Evolutionary conservation across 2,888 invertebrate genomes (phyloP).

Genomic region (Metopia argyrocephala): DNA sequence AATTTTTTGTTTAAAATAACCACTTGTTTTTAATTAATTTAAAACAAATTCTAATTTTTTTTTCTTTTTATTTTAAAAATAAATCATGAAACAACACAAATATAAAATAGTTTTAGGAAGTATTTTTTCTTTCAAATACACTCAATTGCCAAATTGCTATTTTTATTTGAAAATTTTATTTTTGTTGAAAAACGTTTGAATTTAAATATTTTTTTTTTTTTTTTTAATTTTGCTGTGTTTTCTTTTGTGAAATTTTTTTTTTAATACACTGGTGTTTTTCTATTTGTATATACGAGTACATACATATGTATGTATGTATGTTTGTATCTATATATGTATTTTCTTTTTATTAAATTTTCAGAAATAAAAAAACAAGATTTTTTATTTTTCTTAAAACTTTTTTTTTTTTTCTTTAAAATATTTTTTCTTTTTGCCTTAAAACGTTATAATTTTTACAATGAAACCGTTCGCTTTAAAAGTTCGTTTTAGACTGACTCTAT

Average conservation of each 20-base stretch:
- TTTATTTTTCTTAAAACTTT: not conserved
- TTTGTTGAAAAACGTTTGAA: not conserved
- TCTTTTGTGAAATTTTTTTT: constrained; percentile 31
- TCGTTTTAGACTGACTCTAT: constrained; percentile 52
- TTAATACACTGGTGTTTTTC: too few species aligned
- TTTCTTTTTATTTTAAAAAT: constrained; percentile 15
- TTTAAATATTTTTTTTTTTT: constrained; percentile 11
- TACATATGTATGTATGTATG: not conserved
- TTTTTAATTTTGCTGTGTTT: constrained; percentile 2
- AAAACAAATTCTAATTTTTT: not conserved
- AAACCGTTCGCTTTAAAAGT: constrained; percentile 47
- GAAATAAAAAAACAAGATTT: constrained; percentile 24
- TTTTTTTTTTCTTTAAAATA: constrained; percentile 41
- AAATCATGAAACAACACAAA: too few species aligned
- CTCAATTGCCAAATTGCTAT: constrained; percentile 29
- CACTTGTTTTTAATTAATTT: constrained; percentile 30
- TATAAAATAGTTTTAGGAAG: constrained; percentile 37
- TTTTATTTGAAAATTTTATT: not conserved
- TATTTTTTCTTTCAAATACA: constrained; percentile 7
- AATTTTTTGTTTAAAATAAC: constrained; percentile 27
- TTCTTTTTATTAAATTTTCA: constrained; percentile 33
- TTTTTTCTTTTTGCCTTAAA: constrained; percentile 18
- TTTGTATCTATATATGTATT: not conserved
- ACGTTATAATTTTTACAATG: not conserved
- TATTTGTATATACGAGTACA: too few species aligned